Evolutionary conservation across 2,888 invertebrate species (phyloP).

Genomic region (Drosophila recens): DNA sequence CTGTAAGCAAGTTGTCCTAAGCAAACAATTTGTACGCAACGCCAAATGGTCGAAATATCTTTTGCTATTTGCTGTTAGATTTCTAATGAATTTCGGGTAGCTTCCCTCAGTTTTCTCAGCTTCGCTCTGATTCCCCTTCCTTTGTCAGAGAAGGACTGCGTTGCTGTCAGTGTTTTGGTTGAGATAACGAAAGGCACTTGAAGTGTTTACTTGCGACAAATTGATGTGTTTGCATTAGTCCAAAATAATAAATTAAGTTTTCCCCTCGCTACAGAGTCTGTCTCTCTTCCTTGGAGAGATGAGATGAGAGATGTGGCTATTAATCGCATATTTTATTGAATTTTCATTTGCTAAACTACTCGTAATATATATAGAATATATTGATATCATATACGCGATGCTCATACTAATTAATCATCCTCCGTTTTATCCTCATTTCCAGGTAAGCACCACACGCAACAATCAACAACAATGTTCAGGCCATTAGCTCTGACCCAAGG

Average conservation of each 20-base stretch:
- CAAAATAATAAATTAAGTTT: conserved; percentile 76
- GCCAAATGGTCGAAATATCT: conserved; percentile 59
- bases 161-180: conserved; percentile 69
- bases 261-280: conserved; percentile 3
- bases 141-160: background rate
- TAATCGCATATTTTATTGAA: conserved; percentile 20
- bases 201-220: conserved; percentile 79
- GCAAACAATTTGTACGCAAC: conserved; percentile 66
- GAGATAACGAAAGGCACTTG: conserved; percentile 77
- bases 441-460: conserved; percentile 53
- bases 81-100: conserved; percentile 69
- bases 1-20: conserved; percentile 62
- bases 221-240: conserved; percentile 78
- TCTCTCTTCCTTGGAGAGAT: background rate
- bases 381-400: conserved; percentile 19
- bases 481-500: conserved; percentile 48
- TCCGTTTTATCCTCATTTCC: conserved; percentile 1
- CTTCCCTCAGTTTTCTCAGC: background rate
- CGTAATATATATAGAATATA: conserved; percentile 14
- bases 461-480: conserved; percentile 31
- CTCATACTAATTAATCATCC: conserved; percentile 44
- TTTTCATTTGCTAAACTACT: conserved; percentile 9
- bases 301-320: conserved; percentile 13
- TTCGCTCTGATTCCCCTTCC: background rate
- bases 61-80: conserved; percentile 74